A percentile compares a stretch with the other conserved stretches of the same genome.
Evolutionary conservation across 2,797 vertebrate species (phyloP).

Genomic region (Sebastes reedi): DNA sequence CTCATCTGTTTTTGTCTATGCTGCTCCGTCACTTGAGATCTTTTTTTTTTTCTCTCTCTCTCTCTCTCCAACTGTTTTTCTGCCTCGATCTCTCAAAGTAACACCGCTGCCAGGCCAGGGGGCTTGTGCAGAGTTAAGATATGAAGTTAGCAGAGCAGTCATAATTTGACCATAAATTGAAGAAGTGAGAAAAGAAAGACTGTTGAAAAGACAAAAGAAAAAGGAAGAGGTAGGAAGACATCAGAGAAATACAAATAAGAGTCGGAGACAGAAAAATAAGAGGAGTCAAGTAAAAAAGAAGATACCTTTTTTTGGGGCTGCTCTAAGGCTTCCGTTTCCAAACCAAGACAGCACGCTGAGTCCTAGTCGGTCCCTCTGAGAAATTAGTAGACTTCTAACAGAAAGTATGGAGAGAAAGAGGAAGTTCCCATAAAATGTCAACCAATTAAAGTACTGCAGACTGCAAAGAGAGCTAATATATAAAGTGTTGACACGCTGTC

Average conservation of each 20-base stretch:
- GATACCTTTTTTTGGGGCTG: background rate
- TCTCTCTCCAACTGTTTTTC: background rate
- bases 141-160: slow-evolving; percentile 18
- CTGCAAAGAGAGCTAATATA: slow-evolving; percentile 2
- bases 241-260: background rate
- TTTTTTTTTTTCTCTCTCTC: background rate
- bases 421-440: background rate
- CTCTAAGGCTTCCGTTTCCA: background rate
- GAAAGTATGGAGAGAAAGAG: background rate
- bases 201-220: background rate
- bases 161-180: slow-evolving; percentile 3
- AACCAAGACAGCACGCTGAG: background rate
- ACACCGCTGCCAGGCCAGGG: background rate
- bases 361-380: slow-evolving; percentile 14
- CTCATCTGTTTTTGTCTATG: slow-evolving; percentile 40
- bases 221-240: background rate
- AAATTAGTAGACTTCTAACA: slow-evolving; percentile 33
- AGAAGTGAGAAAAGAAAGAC: background rate
- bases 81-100: background rate
- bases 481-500: slow-evolving; percentile 12
- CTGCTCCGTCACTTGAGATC: slow-evolving; percentile 20
- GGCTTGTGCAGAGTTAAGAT: background rate
- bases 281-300: background rate
- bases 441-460: slow-evolving; percentile 16
- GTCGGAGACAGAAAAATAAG: background rate